Percentiles rank a stretch among this genome's conserved stretches.
Evolutionary conservation across 2,888 invertebrate species (phyloP).

Genomic region (Sminthurides aquaticus): DNA sequence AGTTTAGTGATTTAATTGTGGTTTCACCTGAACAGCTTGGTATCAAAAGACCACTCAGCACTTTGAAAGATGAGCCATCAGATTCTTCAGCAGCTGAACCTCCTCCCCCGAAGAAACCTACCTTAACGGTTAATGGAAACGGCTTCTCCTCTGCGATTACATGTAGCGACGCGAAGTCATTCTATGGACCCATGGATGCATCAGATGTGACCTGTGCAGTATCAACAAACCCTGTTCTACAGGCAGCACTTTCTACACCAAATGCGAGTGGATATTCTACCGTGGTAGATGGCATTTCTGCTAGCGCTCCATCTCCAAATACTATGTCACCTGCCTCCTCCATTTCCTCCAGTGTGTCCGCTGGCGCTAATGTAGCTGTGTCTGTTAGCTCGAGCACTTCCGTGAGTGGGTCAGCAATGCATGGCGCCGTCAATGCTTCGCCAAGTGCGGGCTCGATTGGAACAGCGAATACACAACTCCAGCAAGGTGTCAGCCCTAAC

Average conservation of each 20-base stretch:
- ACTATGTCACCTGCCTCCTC: not conserved
- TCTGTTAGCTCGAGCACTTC: not conserved
- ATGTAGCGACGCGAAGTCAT: not conserved
- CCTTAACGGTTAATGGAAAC: slow-evolving; percentile 24
- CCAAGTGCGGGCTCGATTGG: not conserved
- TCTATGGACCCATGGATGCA: not conserved
- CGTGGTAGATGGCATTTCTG: too few relatives aligned
- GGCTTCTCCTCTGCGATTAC: slow-evolving; percentile 8
- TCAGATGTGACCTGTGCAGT: not conserved
- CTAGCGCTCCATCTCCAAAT: not conserved
- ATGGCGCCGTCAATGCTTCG: not conserved
- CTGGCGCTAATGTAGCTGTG: not conserved
- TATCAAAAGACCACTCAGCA: slow-evolving; percentile 32
- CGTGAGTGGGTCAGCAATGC: not conserved
- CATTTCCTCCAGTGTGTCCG: not conserved
- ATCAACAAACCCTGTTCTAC: not conserved
- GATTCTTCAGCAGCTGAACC: not conserved
- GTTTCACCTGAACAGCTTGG: slow-evolving; percentile 44
- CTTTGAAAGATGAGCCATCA: not conserved
- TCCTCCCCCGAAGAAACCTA: slow-evolving; percentile 27
- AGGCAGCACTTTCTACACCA: not conserved
- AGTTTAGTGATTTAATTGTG: slow-evolving; percentile 43
- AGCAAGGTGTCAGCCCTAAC: slow-evolving; percentile 9
- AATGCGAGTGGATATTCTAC: too few relatives aligned
- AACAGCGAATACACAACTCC: not conserved